phyloP scores from a whole-genome alignment of 2,888 invertebrate species.

The Heliconius ismenius region DNA sequence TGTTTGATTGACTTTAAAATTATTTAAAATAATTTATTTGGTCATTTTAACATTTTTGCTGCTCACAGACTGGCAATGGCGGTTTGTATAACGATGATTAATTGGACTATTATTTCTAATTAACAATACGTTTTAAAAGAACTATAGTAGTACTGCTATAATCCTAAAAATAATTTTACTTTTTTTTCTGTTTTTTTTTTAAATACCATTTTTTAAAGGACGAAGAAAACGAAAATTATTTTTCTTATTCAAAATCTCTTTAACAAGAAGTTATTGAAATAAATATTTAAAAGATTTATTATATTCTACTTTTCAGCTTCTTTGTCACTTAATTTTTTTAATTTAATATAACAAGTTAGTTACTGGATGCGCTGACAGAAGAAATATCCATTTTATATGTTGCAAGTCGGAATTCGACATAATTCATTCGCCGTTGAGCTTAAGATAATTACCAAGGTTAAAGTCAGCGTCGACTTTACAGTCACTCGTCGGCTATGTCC shows the following conservation, averaged over 20 bases:
- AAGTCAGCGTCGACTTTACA: constrained; percentile 39
- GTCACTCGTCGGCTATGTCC: constrained; percentile 41
- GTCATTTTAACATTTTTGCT: not conserved
- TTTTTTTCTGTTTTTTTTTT: no score
- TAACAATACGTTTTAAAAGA: not conserved
- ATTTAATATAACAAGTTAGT: not conserved
- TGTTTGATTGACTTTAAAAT: constrained; percentile 24
- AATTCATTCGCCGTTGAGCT: constrained; percentile 39
- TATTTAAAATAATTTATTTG: constrained; percentile 13
- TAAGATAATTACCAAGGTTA: constrained; percentile 42
- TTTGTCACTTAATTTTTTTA: not conserved
- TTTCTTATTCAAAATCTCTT: not conserved
- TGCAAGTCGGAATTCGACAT: constrained; percentile 35
- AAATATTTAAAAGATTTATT: not conserved
- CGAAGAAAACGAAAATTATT: not conserved
- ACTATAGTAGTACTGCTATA: not conserved
- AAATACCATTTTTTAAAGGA: no score
- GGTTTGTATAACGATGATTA: constrained; percentile 3
- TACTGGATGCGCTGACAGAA: constrained; percentile 6
- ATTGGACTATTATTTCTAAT: constrained; percentile 9
- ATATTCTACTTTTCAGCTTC: not conserved
- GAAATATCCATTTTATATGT: constrained; percentile 32
- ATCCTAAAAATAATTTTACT: not conserved
- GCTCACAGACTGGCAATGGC: not conserved
- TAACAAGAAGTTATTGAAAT: not conserved